Conservation (phyloP, 2,797 vertebrate genomes). For the Acanthurus lineatus region DNA sequence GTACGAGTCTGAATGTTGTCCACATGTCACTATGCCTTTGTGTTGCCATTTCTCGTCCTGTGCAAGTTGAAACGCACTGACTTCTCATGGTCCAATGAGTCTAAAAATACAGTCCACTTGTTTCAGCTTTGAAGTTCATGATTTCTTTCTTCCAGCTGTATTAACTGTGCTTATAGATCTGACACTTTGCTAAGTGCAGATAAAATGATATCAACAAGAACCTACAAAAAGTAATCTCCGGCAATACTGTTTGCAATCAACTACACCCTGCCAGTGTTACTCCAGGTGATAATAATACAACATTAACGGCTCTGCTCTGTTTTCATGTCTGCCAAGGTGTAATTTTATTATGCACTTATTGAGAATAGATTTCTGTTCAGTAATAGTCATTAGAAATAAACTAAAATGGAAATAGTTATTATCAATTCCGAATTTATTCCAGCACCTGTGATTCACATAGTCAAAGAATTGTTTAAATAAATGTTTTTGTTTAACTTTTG, state of each 20-base stretch:
- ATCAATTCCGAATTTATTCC: background rate
- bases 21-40: constrained; percentile 53
- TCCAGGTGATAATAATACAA: constrained; percentile 1
- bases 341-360: constrained; percentile 21
- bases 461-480: background rate
- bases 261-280: background rate
- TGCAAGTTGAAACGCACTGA: constrained; percentile 38
- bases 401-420: constrained; percentile 13
- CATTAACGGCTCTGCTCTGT: constrained; percentile 14
- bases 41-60: constrained; percentile 58
- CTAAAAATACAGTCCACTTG: constrained; percentile 30
- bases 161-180: constrained; percentile 16
- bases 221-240: constrained; percentile 25
- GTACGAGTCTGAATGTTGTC: constrained; percentile 52
- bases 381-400: background rate
- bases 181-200: constrained; percentile 32
- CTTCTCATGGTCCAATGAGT: constrained; percentile 15
- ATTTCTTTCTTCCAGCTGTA: background rate
- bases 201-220: constrained; percentile 39
- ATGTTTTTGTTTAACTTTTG: too few relatives aligned
- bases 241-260: constrained; percentile 9
- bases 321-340: constrained; percentile 18
- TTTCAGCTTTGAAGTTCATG: background rate
- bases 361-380: background rate
- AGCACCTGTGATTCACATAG: background rate